Conservation (phyloP, 2,888 invertebrate species). For the Drosophila gaucha region DNA sequence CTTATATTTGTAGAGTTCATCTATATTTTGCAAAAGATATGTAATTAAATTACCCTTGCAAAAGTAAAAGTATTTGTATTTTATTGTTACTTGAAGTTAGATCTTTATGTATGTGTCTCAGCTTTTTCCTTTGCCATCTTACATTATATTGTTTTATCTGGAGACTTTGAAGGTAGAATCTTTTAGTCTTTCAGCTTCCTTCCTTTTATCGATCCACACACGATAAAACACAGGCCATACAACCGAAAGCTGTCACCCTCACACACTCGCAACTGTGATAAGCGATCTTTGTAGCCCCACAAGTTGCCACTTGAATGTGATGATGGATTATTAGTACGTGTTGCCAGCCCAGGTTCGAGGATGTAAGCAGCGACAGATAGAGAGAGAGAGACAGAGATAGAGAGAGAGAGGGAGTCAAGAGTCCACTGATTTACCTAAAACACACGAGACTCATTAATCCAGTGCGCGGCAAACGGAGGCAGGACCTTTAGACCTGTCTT, state of each 20-base stretch:
- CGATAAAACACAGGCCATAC: slow-evolving; percentile 15
- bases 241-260: slow-evolving; percentile 18
- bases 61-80: no score
- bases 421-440: slow-evolving; percentile 44
- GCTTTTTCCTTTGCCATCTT: background rate
- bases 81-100: no score
- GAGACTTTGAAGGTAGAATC: no score
- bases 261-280: slow-evolving; percentile 38
- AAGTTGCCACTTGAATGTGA: slow-evolving; percentile 66
- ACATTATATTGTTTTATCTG: no score
- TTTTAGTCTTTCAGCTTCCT: background rate
- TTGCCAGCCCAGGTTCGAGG: slow-evolving; percentile 59
- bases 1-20: no score
- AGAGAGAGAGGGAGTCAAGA: background rate
- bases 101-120: background rate
- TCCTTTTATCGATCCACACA: slow-evolving; percentile 26
- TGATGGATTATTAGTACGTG: slow-evolving; percentile 82
- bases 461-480: slow-evolving; percentile 49
- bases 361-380: slow-evolving; percentile 31
- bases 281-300: slow-evolving; percentile 55
- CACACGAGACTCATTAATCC: slow-evolving; percentile 83
- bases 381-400: background rate
- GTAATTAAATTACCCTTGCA: no score
- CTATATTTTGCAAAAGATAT: no score
- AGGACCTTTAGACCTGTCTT: slow-evolving; percentile 50